A percentile compares a stretch with the other conserved stretches of the same genome.
Evolutionary conservation across 1,140 invertebrate species (phyloP).

Genomic region (Drosophila santomea): DNA sequence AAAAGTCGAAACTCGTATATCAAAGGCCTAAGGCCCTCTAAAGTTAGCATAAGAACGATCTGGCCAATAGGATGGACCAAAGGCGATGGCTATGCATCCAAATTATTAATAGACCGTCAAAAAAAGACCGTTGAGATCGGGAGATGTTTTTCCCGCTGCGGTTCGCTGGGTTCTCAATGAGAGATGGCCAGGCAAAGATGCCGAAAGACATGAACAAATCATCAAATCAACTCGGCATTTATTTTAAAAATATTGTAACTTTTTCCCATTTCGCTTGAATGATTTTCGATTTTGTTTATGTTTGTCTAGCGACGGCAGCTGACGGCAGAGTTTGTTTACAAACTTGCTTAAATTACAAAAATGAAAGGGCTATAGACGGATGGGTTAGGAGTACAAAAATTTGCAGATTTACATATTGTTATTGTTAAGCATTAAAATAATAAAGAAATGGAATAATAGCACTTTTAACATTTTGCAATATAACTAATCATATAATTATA

Average conservation of each 20-base stretch:
- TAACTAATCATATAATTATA: too few species aligned
- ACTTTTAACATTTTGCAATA: too few species aligned
- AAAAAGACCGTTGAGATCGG: constrained; percentile 23
- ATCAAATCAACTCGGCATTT: constrained; percentile 49
- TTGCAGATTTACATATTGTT: too few species aligned
- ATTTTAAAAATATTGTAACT: constrained; percentile 46
- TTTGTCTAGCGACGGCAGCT: constrained; percentile 34
- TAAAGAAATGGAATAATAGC: too few species aligned
- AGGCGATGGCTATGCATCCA: constrained; percentile 9
- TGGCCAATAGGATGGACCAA: not conserved
- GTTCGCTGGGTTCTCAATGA: constrained; percentile 36
- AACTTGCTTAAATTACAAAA: constrained; percentile 18
- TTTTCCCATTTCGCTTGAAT: constrained; percentile 13
- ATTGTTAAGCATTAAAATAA: too few species aligned
- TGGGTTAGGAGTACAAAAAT: not conserved
- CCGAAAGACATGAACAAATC: constrained; percentile 54
- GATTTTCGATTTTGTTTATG: constrained; percentile 39
- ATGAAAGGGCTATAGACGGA: not conserved
- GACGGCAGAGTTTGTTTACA: constrained; percentile 42
- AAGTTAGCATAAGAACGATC: constrained; percentile 6
- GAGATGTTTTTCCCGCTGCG: constrained; percentile 34
- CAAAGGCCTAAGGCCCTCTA: constrained; percentile 16
- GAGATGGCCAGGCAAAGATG: constrained; percentile 37
- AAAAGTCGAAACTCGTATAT: constrained; percentile 29
- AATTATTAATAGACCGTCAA: constrained; percentile 40